A percentile compares a stretch with the other conserved stretches of the same genome.
These are phyloP conservation scores for Poeciliopsis presidionis DNA, from an alignment of 2,797 vertebrate genomes.

Conservation along the genomic window DNA sequence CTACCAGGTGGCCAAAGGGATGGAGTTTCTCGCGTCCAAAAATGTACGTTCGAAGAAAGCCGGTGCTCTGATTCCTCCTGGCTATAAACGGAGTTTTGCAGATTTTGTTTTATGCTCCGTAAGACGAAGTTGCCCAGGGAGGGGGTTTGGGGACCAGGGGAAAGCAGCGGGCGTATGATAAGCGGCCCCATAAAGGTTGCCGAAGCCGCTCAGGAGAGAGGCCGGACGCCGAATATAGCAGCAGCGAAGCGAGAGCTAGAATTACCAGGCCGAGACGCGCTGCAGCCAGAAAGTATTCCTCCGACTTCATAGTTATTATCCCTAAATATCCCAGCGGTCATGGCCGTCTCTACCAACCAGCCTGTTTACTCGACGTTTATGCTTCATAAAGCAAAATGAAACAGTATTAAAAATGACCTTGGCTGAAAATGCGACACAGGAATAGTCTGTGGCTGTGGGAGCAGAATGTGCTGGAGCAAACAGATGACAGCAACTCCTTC, in stretches of 20 bases:
- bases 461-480: constrained; percentile 10
- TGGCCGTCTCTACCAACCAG: constrained; percentile 59
- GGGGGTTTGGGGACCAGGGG: constrained; percentile 25
- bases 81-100: constrained; percentile 17
- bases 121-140: constrained; percentile 48
- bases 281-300: constrained; percentile 67
- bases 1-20: constrained; percentile 96
- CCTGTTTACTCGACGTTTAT: constrained; percentile 64
- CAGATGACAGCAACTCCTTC: constrained; percentile 8
- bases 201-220: constrained; percentile 61
- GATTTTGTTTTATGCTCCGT: constrained; percentile 39
- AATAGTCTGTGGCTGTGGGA: constrained; percentile 48
- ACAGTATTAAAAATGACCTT: constrained; percentile 56
- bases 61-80: constrained; percentile 7
- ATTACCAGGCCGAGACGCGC: constrained; percentile 66
- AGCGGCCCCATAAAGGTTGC: constrained; percentile 60
- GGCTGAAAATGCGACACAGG: constrained; percentile 39
- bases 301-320: constrained; percentile 78
- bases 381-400: constrained; percentile 64
- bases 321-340: constrained; percentile 73
- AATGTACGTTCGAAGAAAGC: constrained; percentile 84
- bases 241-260: constrained; percentile 52
- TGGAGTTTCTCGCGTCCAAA: constrained; percentile 98
- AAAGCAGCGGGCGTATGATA: constrained; percentile 72
- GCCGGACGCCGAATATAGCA: constrained; percentile 72